Evolutionary conservation across 2,888 invertebrate species (phyloP).

Genomic region (Frankliniella fusca): DNA sequence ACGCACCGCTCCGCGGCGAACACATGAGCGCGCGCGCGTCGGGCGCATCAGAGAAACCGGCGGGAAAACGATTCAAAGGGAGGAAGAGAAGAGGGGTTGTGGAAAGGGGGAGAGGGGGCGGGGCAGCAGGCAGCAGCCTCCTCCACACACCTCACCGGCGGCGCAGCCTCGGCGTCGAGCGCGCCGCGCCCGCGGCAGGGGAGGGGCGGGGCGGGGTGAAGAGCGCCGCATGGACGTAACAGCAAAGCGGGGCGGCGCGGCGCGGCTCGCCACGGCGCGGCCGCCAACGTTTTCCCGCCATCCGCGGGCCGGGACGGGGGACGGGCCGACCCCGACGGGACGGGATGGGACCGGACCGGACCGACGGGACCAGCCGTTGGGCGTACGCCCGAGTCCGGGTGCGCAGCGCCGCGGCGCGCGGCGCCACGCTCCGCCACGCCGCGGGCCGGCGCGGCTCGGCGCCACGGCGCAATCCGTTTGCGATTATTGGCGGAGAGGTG

Average conservation of each 20-base stretch:
- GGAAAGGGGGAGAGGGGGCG: too few species aligned
- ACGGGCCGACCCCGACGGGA: not conserved
- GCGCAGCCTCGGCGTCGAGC: not conserved
- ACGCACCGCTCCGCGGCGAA: too few species aligned
- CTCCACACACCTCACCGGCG: not conserved
- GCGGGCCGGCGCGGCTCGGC: not conserved
- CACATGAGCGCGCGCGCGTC: too few species aligned
- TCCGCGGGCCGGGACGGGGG: not conserved
- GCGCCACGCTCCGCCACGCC: not conserved
- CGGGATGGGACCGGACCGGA: not conserved
- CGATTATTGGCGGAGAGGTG: too few species aligned
- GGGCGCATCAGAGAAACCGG: not conserved
- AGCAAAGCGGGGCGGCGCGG: not conserved
- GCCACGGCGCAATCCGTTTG: too few species aligned
- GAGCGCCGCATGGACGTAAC: too few species aligned
- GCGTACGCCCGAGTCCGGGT: not conserved
- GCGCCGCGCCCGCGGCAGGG: not conserved
- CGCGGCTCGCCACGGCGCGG: conserved; percentile 20
- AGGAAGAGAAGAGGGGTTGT: not conserved
- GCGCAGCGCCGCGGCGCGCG: not conserved
- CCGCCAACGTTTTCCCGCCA: not conserved
- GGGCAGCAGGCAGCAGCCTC: not conserved
- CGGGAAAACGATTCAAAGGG: conserved; percentile 16
- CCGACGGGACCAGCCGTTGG: not conserved
- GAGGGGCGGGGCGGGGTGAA: not conserved